Base-by-base conservation (phyloP, 2,113 vertebrate genomes). In the Neodontobutis hainanensis region DNA sequence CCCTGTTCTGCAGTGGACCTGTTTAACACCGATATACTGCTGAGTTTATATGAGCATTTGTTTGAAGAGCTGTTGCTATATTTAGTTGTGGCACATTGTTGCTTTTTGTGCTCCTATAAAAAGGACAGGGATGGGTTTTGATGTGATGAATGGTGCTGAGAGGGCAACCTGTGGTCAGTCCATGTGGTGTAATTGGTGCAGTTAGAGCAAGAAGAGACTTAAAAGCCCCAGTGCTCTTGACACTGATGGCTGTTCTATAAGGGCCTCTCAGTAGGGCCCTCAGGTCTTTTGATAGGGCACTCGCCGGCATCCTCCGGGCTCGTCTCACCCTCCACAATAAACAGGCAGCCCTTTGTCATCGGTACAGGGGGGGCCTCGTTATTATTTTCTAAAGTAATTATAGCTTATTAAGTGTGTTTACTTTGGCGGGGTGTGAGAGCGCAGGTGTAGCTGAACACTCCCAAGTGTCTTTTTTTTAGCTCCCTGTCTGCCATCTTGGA, bases 341-440 rank as follows among this genome's bases (percentile, higher is more conserved):
- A 94, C 91, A 94, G 91, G 90, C 88, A 77, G 86, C 32, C 71
- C 93, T 93, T 95, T 96, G 94, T 95, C 94, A 92, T 92, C 2
- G 6, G 58, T 61, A 58, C 55, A 48, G 61, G 64, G 71, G 84
- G 86, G 77, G 87, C 85, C 92, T 95, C 84, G 84, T 92, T 93
- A 93, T 92, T 95, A 94, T 96, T 97, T 95, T 91, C 94, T 91
- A 90, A 93, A 94, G 95, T 95, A 96, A 97, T 98, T 97, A 96
- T 91, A 91, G 90, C 94, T 95, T 95, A 95, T 97, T 98, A 95
- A 95, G 92, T 93, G 93, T 96, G 94, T 97, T 98, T 98, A 96
- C 94, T 94, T 96, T 97, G 94, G 94, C 93, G 80, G 88, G 91
- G 91, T 27, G 91, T 85, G 87, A 93, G 94, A 90, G 92, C 94